Evolutionary conservation across 2,888 invertebrate genomes (phyloP).

Genomic region (Ariolimax columbianus): DNA sequence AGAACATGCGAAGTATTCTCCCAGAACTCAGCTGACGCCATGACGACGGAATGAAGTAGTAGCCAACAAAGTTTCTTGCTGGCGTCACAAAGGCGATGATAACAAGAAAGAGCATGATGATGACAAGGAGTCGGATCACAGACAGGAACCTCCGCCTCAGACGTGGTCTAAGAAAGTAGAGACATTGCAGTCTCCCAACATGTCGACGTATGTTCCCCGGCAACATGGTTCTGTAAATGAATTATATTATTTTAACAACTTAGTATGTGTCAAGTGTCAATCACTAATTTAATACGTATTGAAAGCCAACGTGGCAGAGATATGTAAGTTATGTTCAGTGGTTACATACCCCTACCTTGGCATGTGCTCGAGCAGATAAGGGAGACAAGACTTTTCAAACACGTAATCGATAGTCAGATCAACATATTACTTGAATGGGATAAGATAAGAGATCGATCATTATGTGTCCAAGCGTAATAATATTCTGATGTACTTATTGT

Average conservation of each 20-base stretch:
- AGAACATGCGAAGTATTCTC: conserved; percentile 34
- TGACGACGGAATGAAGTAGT: conserved; percentile 32
- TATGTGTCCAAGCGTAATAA: no score
- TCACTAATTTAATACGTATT: no score
- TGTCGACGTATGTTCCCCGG: not conserved
- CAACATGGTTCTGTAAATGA: not conserved
- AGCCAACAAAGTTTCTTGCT: conserved; percentile 37
- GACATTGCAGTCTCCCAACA: not conserved
- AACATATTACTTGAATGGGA: no score
- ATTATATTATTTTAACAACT: not conserved
- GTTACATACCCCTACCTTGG: no score
- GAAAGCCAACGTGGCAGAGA: no score
- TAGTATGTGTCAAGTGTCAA: no score
- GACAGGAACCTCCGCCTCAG: not conserved
- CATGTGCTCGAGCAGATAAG: no score
- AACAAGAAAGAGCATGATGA: not conserved
- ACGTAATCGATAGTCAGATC: no score
- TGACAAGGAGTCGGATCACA: not conserved
- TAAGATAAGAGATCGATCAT: no score
- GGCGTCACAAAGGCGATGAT: conserved; percentile 31
- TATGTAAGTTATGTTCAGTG: no score
- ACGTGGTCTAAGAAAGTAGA: not conserved
- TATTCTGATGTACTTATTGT: no score
- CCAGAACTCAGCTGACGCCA: conserved; percentile 37
- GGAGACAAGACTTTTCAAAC: no score